These are phyloP conservation scores for Lichenostomus cassidix DNA, from an alignment of 2,113 vertebrate species.

Conservation along the genomic window DNA sequence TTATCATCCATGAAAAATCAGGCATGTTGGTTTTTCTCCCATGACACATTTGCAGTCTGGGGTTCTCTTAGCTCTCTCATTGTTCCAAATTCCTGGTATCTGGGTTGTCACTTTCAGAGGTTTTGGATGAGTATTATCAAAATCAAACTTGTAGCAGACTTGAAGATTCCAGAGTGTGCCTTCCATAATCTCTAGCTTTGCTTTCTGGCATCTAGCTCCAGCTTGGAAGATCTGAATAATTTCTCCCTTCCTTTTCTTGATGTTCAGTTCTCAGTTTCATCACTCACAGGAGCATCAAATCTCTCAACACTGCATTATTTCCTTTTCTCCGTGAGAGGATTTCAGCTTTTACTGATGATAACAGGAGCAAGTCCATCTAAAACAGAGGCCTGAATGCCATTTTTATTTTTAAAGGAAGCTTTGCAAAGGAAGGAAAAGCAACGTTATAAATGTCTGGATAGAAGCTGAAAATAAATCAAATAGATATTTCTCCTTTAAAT, in stretches of 20 bases:
- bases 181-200: background rate
- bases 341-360: conserved; percentile 37
- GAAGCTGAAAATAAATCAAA: conserved; percentile 62
- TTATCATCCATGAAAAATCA: background rate
- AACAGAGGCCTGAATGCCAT: background rate
- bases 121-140: background rate
- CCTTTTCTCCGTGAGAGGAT: background rate
- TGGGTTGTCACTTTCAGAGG: background rate
- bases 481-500: conserved; percentile 70
- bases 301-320: background rate
- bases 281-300: background rate
- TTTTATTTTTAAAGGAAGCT: conserved; percentile 28
- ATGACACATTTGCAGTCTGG: background rate
- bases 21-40: background rate
- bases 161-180: background rate
- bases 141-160: background rate
- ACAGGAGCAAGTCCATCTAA: background rate
- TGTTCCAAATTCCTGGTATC: background rate
- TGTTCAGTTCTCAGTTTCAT: background rate
- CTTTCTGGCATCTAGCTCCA: background rate
- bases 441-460: conserved; percentile 12
- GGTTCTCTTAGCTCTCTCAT: background rate
- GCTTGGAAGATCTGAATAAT: conserved; percentile 22
- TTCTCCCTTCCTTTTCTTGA: conserved; percentile 22
- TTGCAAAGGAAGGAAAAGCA: background rate